These are phyloP conservation scores for Lithophane leautieri DNA, from an alignment of 2,888 invertebrate genomes.

Conservation along the genomic window DNA sequence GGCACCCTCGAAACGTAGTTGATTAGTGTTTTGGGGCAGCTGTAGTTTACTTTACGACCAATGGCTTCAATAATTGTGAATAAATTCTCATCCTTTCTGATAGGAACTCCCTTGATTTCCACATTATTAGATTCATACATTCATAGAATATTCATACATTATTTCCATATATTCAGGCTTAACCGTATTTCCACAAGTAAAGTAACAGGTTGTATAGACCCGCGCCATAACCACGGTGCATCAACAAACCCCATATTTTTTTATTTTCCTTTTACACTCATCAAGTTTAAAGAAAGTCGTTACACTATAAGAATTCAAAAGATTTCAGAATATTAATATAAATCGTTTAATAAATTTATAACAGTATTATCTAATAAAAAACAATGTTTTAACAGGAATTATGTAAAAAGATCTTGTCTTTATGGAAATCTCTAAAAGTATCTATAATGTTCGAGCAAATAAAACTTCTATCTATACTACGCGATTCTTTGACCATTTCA, in stretches of 20 bases:
- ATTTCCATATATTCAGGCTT: no score
- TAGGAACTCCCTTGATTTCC: no score
- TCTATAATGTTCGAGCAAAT: no score
- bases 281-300: constrained; percentile 49
- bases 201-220: background rate
- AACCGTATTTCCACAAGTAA: no score
- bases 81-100: no score
- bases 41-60: no score
- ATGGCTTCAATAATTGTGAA: no score
- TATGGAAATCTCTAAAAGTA: constrained; percentile 11
- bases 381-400: constrained; percentile 45
- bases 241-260: constrained; percentile 23
- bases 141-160: no score
- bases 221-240: background rate
- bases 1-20: no score
- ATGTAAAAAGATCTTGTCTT: constrained; percentile 15
- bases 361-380: constrained; percentile 44
- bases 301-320: constrained; percentile 51
- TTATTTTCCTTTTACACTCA: constrained; percentile 3
- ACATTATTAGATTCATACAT: no score
- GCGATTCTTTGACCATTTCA: background rate
- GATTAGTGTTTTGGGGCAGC: no score
- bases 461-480: no score
- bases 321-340: constrained; percentile 32
- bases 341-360: constrained; percentile 49